A percentile compares a stretch with the other conserved stretches of the same genome.
phyloP scores from a whole-genome alignment of 2,888 invertebrate species.

The Cheilosia pagana region DNA sequence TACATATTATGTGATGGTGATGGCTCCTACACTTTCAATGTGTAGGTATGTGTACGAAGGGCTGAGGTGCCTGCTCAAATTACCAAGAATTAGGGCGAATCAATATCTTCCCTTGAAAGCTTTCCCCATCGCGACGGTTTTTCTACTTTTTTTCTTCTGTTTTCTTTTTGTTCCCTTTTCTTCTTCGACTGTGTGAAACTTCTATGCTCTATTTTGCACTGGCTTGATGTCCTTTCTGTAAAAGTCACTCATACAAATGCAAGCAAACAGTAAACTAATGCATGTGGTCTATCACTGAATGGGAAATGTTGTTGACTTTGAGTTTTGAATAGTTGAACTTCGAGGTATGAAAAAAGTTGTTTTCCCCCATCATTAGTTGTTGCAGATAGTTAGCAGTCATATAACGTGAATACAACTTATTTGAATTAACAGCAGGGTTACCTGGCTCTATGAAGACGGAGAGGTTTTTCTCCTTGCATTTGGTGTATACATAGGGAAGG shows the following conservation, averaged over 20 bases:
- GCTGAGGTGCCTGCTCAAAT: conserved; percentile 62
- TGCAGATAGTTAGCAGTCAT: not conserved
- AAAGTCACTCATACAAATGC: not conserved
- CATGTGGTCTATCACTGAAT: conserved; percentile 31
- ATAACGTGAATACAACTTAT: not conserved
- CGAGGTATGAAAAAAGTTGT: not conserved
- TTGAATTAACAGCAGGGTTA: not conserved
- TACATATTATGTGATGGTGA: conserved; percentile 45
- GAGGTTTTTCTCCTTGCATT: too few relatives aligned
- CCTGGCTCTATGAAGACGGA: not conserved
- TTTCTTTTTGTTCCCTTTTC: not conserved
- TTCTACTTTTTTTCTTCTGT: conserved; percentile 21
- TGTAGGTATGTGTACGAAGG: conserved; percentile 1
- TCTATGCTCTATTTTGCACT: conserved; percentile 38
- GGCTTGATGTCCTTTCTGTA: conserved; percentile 46
- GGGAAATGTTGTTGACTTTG: conserved; percentile 10
- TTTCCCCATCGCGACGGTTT: conserved; percentile 52
- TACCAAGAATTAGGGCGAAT: conserved; percentile 75
- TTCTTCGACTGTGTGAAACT: conserved; percentile 39
- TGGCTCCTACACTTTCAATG: conserved; percentile 2
- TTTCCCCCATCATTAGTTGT: not conserved
- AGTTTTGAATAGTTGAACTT: conserved; percentile 8
- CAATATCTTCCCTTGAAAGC: conserved; percentile 71
- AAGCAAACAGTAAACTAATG: conserved; percentile 17
- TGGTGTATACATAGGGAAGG: too few relatives aligned